Base-by-base conservation (phyloP, 2,888 invertebrate species). In the Ganaspis brasiliensis region DNA sequence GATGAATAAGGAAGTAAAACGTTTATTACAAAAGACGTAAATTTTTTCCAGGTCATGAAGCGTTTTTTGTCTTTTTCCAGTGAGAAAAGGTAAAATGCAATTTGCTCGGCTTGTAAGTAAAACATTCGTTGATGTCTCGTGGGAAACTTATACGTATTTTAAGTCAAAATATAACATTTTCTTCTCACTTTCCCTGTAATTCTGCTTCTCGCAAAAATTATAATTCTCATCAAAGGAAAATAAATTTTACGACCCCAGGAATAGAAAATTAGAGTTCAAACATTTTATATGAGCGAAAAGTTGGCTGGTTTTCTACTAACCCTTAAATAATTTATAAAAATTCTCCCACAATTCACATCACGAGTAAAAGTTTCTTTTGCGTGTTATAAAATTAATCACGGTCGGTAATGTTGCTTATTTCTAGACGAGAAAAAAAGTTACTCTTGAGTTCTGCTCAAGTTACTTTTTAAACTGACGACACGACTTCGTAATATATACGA, bases 101-200 rank as follows among this genome's bases (percentile, higher is more conserved):
- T 67, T 49, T 67, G 9, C 26, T 10, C 45, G 2, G 9, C 45
- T 26, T 24, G 24, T 49, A 45, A 67, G 26, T 67, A 67, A 67
- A 67, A 24, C 67, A 67, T 67, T 67, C 26, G 9, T 10, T 14
- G 9, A 0, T n/a, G 26, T 49, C 67, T 26, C 26, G 24, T n/a
- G n/a, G 67, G 45, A 67, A 67, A 67, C 67, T 45, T 67, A 0
- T 67, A 67, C 40, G 21, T 63, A 10, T 24, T 63, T 67, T 9
- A 40, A 40, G n/a, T 45, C 8, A 40, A 16, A n/a, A 21, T 24
- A 49, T 19, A 67, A 24, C 14, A 67, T 67, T 49, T 67, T 67
- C 24, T 24, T 12, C 56, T 56, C 8, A 31, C 9, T 16, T 0
- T n/a, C 8, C n/a, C 5, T 57, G 26, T 24, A n/a, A 16, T 57